Evolutionary conservation across 2,113 vertebrate genomes (phyloP), one percentile per base, ranked within the genome.

Genomic region (Amphiprion percula): DNA sequence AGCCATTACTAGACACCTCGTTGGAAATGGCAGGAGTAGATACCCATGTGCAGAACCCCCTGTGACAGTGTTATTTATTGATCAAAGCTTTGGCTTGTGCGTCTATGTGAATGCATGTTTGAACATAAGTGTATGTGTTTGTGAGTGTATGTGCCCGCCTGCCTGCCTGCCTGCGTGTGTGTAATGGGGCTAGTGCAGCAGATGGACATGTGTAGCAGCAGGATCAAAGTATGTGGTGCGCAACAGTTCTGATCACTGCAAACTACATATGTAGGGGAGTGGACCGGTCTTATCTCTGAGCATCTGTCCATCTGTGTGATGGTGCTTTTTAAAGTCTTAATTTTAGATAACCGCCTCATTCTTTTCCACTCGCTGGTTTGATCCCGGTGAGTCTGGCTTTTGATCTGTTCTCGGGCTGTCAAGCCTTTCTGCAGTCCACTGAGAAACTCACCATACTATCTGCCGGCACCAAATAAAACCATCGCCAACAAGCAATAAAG

Each of bases 401-500:
- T 39, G 58, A 68, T 62, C 39, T 15, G 26, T 74, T 83, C 58
- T 55, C 49, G 60, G 83, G 68, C 64, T 77, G 73, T 68, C 78
- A 71, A 63, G 49, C 23, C 63, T 74, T 50, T 63, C 65, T 11
- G 30, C 52, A 67, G 52, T 64, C 61, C 26, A 6, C 52, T 66
- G 72, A 74, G 55, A 78, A 72, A 82, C 78, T 80, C 72, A 6
- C 83, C 56, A 71, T 41, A 67, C 83, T 81, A 68, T 89, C 82
- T 62, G 75, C 77, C 12, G 24, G 30, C 60, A 84, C 86, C 78
- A 79, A 81, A 87, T 88, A 86, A 87, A 86, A 90, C 82, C 86
- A 85, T 82, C 52, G 47, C 24, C 87, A 86, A 84, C 73, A 80
- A 84, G 80, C 84, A 77, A 77, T 88, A 87, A 88, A 86, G 84